Evolutionary conservation across 2,113 vertebrate genomes (phyloP).

Genomic region (Calyptomena viridis): DNA sequence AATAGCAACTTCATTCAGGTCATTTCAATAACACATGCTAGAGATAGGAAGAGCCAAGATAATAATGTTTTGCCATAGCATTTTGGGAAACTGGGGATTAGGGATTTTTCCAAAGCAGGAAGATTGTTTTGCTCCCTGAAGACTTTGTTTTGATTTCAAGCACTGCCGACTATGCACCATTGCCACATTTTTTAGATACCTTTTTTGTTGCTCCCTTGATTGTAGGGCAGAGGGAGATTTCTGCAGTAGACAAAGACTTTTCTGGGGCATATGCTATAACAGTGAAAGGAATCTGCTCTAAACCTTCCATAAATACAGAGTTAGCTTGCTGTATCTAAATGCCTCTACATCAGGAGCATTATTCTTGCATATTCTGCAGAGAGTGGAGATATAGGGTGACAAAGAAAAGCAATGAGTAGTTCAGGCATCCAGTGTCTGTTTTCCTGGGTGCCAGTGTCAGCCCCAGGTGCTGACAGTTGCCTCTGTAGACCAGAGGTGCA

Average conservation of each 20-base stretch:
- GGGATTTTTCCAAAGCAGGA: background rate
- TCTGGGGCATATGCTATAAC: background rate
- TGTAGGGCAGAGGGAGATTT: background rate
- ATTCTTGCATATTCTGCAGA: background rate
- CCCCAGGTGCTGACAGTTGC: background rate
- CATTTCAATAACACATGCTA: background rate
- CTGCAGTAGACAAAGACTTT: background rate
- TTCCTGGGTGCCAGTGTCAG: background rate
- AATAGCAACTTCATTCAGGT: background rate
- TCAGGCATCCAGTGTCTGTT: background rate
- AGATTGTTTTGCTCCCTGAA: background rate
- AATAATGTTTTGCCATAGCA: background rate
- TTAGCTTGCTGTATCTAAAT: background rate
- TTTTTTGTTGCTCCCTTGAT: background rate
- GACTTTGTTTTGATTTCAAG: background rate
- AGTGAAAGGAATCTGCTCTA: background rate
- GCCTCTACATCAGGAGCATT: background rate
- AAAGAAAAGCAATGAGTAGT: background rate
- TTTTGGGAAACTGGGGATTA: background rate
- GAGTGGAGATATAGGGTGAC: background rate
- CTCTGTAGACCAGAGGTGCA: background rate
- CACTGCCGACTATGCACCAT: background rate
- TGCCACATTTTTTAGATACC: conserved; percentile 5
- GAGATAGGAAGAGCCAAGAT: background rate
- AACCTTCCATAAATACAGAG: background rate